Base-by-base conservation (phyloP, 2,113 vertebrate species). In the Chionodraco myersi region DNA sequence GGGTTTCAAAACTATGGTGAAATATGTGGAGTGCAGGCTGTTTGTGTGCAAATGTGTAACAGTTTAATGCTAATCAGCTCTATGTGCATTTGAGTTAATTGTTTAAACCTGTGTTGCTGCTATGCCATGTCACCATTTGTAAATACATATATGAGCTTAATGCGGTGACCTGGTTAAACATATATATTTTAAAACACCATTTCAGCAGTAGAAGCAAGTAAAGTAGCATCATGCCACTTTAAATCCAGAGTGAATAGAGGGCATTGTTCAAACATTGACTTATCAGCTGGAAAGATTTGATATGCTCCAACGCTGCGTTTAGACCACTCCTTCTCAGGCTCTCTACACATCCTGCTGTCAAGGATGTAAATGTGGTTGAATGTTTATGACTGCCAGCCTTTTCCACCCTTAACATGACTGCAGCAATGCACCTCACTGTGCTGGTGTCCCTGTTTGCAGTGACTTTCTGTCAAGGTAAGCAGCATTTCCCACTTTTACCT, bases 331-430 rank as follows among this genome's bases (percentile, higher is more conserved):
- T 74, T 76, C 65, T 73, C 67, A 21, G 62, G 63, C 66, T 14
- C 4, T 78, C 60, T 45, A 11, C 58, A 92, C 83, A 93, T 95
- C 94, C 94, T 94, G 87, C 82, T 85, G 51, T 89, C 77, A 87
- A 94, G 92, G 94, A 94, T 93, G 86, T 90, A 67, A 75, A 11
- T 49, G 45, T 58, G 12, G 64, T 21, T 85, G 67, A 67, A 51
- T 44, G 61, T n/a, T 48, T 34, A 73, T 85, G 81, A 86, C 48
- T 36, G 49, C 2, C 41, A 52, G 60, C 23, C 59, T 58, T 79
- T 75, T 78, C 75, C 67, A 79, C 48, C 65, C 56, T 77, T 83
- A 88, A 67, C 82, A 93, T 92, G 87, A 41, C 85, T 48, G 75
- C 72, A 74, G 57, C 30, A 7, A 88, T 81, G 80, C 59, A 58